Evolutionary conservation across 2,113 vertebrate genomes (phyloP).

Genomic region (Siphamia tubifer): DNA sequence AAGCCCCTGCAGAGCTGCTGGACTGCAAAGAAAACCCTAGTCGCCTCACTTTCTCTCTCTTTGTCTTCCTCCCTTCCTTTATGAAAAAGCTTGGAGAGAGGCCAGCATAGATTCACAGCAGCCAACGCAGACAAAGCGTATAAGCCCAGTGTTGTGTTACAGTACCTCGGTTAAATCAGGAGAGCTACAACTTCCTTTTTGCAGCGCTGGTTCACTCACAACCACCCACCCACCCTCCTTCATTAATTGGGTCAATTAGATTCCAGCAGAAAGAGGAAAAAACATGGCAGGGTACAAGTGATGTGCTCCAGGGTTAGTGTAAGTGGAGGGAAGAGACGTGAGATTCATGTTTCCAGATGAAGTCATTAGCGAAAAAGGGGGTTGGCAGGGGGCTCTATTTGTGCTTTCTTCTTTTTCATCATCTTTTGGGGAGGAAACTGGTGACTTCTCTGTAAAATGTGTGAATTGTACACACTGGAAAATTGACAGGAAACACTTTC

Average conservation of each 20-base stretch:
- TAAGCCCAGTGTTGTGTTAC: conserved; percentile 60
- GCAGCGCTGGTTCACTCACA: conserved; percentile 1
- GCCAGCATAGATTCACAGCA: conserved; percentile 49
- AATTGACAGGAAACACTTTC: conserved; percentile 1
- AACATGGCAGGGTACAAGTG: conserved; percentile 27
- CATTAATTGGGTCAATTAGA: conserved; percentile 68
- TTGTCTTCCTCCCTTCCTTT: conserved; percentile 17
- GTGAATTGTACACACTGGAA: conserved; percentile 8
- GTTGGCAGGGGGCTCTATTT: neutral
- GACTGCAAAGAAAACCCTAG: conserved; percentile 37
- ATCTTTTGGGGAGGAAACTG: neutral
- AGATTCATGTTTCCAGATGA: conserved; percentile 34
- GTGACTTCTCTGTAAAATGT: conserved; percentile 3
- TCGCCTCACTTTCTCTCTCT: conserved; percentile 42
- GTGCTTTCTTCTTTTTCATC: neutral
- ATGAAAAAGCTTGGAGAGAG: conserved; percentile 57
- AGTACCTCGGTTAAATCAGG: conserved; percentile 41
- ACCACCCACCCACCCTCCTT: conserved; percentile 28
- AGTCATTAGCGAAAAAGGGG: conserved; percentile 23
- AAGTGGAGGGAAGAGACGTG: neutral
- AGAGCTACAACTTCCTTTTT: conserved; percentile 26
- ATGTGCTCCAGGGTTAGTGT: conserved; percentile 26
- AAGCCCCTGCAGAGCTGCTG: conserved; percentile 55
- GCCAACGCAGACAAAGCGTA: conserved; percentile 49
- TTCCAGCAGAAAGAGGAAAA: conserved; percentile 31